phyloP scores from a whole-genome alignment of 2,797 vertebrate genomes.

The Chromobotia macracanthus region DNA sequence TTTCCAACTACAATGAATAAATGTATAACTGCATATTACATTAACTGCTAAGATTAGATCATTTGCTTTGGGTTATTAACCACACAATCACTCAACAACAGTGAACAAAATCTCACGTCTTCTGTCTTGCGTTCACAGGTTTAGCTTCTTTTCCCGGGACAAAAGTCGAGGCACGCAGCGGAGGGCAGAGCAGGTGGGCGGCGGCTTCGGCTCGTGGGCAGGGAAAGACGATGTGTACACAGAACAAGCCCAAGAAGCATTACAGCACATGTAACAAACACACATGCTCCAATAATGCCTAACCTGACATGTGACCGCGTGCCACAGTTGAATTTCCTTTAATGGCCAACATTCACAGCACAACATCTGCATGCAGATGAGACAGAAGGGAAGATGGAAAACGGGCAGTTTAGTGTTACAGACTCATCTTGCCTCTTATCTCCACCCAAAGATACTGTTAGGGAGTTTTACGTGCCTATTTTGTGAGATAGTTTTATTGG shows the following conservation, averaged over 20 bases:
- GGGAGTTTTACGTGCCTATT: conserved; percentile 25
- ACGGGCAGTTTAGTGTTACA: conserved; percentile 1
- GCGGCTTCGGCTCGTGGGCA: conserved; percentile 82
- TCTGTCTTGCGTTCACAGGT: conserved; percentile 75
- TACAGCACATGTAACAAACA: conserved; percentile 88
- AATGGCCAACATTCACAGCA: conserved; percentile 37
- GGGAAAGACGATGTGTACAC: conserved; percentile 85
- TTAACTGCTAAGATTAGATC: background rate
- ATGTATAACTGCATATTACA: too few species aligned
- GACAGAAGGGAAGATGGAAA: conserved; percentile 23
- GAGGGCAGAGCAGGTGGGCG: conserved; percentile 72
- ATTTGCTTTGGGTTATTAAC: background rate
- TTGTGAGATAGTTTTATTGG: conserved; percentile 34
- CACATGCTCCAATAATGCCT: conserved; percentile 47
- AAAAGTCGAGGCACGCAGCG: conserved; percentile 85
- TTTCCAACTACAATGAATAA: too few species aligned
- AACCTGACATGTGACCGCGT: conserved; percentile 37
- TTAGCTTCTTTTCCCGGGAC: conserved; percentile 98
- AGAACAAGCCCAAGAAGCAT: conserved; percentile 92
- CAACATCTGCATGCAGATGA: conserved; percentile 20
- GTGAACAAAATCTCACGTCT: background rate
- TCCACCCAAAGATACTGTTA: conserved; percentile 16
- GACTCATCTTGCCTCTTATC: conserved; percentile 6
- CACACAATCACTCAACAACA: background rate
- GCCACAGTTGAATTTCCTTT: conserved; percentile 32